Conservation (phyloP, 2,797 vertebrate genomes). For the Melanotaenia boesemani region DNA sequence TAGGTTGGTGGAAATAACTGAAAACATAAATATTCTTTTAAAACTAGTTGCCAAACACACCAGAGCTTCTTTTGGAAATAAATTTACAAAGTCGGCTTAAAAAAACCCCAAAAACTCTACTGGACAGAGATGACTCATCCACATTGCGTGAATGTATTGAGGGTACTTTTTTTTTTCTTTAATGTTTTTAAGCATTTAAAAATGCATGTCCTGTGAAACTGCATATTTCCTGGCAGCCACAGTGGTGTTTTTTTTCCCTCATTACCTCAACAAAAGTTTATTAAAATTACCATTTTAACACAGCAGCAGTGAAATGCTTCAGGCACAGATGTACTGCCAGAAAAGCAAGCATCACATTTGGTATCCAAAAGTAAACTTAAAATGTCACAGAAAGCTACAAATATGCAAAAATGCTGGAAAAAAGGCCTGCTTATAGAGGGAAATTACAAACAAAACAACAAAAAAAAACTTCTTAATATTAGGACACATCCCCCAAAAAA, state of each 20-base stretch:
- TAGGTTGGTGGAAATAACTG: slow-evolving; percentile 3
- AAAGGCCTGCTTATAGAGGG: not conserved
- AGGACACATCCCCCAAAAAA: too few relatives aligned
- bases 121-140: not conserved
- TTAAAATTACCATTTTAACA: slow-evolving; percentile 5
- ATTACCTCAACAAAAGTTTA: not conserved
- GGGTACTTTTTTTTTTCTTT: not conserved
- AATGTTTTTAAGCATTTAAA: not conserved
- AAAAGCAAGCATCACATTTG: not conserved
- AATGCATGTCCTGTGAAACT: not conserved
- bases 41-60: slow-evolving; percentile 16
- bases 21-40: slow-evolving; percentile 2
- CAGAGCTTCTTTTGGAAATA: not conserved
- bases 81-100: not conserved
- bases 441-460: not conserved
- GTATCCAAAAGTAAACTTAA: not conserved
- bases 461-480: not conserved
- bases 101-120: not conserved
- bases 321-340: not conserved
- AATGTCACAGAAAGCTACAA: not conserved
- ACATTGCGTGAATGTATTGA: not conserved
- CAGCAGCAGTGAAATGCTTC: slow-evolving; percentile 1
- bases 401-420: not conserved
- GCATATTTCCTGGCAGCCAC: not conserved
- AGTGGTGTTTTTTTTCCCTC: not conserved